Evolutionary conservation across 2,797 vertebrate species (phyloP).

Genomic region (Crax fasciolata): DNA sequence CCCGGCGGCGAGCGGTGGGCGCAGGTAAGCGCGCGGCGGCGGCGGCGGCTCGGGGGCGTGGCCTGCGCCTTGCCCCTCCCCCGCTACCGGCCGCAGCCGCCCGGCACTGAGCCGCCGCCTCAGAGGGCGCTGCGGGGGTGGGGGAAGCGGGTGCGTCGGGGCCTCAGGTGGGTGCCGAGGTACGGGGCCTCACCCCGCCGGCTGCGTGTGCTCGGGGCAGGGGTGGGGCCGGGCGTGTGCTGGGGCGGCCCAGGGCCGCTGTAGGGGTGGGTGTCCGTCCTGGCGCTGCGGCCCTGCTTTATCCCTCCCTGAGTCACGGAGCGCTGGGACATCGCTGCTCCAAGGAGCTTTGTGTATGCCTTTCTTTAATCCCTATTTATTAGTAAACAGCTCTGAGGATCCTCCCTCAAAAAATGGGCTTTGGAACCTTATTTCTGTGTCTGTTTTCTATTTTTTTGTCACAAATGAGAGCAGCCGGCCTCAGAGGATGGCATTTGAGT

Average conservation of each 20-base stretch:
- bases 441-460: not conserved
- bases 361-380: fast-evolving
- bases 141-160: not conserved
- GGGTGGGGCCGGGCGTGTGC: not conserved
- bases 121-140: not conserved
- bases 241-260: not conserved
- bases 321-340: not conserved
- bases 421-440: not conserved
- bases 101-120: fast-evolving
- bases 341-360: not conserved
- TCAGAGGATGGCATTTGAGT: not conserved
- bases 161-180: conserved; percentile 35
- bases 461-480: fast-evolving
- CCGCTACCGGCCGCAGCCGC: too few species aligned
- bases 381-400: not conserved
- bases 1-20: not conserved
- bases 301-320: too few species aligned
- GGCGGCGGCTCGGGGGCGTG: not conserved
- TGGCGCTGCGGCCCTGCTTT: fast-evolving
- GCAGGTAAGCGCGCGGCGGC: not conserved
- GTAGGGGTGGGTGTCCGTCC: too few species aligned
- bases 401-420: fast-evolving
- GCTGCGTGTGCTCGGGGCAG: not conserved
- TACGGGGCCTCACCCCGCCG: not conserved
- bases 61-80: fast-evolving